Evolutionary conservation across 2,113 vertebrate species (phyloP).

Genomic region (Caranx ignobilis): DNA sequence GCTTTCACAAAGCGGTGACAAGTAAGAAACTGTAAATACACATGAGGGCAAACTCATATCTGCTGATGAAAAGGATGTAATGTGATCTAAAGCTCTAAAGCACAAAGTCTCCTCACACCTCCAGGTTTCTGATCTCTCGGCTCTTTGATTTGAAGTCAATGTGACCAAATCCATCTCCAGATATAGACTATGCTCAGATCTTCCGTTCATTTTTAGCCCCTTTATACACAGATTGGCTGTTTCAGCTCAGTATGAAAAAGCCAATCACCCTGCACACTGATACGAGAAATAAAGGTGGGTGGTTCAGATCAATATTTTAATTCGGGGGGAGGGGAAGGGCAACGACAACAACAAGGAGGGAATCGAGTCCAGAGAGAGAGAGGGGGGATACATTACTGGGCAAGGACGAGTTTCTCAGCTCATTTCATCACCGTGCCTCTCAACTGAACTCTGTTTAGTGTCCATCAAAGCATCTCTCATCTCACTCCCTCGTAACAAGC

Average conservation of each 20-base stretch:
- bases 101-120: no score
- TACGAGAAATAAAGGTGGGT: neutral
- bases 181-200: constrained; percentile 16
- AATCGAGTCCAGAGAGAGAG: neutral
- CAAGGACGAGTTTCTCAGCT: neutral
- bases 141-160: neutral
- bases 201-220: constrained; percentile 41
- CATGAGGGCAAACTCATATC: no score
- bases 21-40: no score
- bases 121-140: no score
- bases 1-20: no score
- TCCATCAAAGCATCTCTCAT: constrained; percentile 41
- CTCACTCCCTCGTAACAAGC: constrained; percentile 38
- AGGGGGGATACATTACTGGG: neutral
- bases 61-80: no score
- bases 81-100: no score
- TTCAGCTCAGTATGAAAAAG: constrained; percentile 24
- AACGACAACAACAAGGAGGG: neutral
- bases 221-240: constrained; percentile 39
- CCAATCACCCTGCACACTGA: constrained; percentile 8
- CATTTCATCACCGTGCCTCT: constrained; percentile 3
- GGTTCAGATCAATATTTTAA: constrained; percentile 11
- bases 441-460: constrained; percentile 12
- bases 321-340: neutral
- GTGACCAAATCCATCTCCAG: neutral